A percentile compares a stretch with the other conserved stretches of the same genome.
Conservation (phyloP, 1,140 invertebrate species). For the Tetragnatha versicolor region DNA sequence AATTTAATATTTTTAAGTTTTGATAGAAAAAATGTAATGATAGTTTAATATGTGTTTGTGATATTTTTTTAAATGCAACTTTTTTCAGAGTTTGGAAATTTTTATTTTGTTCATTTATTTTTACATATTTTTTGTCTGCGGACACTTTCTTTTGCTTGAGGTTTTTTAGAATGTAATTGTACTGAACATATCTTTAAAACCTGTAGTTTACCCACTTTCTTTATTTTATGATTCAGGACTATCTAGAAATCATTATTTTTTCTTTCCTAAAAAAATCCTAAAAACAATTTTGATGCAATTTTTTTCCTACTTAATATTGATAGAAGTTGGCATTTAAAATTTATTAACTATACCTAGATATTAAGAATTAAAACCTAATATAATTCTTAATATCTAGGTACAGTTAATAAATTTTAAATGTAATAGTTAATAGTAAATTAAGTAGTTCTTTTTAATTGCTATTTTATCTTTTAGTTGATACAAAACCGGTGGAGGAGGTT, state of each 20-base stretch:
- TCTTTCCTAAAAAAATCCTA: too few relatives aligned
- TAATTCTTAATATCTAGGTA: conserved; percentile 78
- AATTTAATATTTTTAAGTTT: background rate
- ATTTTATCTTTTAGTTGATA: conserved; percentile 1
- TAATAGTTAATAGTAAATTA: background rate
- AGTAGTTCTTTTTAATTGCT: background rate
- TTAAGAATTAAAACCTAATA: conserved; percentile 62
- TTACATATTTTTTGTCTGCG: background rate
- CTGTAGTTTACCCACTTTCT: too few relatives aligned
- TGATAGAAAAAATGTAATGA: too few relatives aligned
- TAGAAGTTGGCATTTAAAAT: background rate
- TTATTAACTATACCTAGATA: background rate
- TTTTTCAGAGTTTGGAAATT: too few relatives aligned
- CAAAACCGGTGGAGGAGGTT: background rate
- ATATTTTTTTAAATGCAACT: too few relatives aligned
- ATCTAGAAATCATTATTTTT: too few relatives aligned
- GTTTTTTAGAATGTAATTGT: too few relatives aligned
- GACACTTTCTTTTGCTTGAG: background rate
- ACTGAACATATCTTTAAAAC: too few relatives aligned
- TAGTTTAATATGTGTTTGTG: too few relatives aligned
- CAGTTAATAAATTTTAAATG: conserved; percentile 74
- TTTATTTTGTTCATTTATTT: too few relatives aligned
- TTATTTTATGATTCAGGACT: too few relatives aligned
- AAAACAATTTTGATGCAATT: background rate
- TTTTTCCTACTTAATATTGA: background rate